Evolutionary conservation across 2,888 invertebrate genomes (phyloP).

Genomic region (Vesta saturnalis): DNA sequence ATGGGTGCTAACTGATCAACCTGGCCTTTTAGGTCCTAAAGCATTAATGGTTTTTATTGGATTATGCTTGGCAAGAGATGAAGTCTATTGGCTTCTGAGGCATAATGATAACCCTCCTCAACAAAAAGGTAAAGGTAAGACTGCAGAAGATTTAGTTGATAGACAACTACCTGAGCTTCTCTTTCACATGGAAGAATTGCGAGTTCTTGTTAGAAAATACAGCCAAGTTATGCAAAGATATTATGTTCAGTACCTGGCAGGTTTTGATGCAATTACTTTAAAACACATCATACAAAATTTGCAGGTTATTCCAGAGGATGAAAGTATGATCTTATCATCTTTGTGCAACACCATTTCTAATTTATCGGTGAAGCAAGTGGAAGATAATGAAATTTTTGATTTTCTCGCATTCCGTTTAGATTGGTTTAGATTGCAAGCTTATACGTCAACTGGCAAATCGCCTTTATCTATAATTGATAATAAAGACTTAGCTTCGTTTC

Average conservation of each 20-base stretch:
- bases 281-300: conserved; percentile 86
- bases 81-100: conserved; percentile 95
- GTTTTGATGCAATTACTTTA: conserved; percentile 93
- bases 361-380: conserved; percentile 93
- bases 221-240: conserved; percentile 94
- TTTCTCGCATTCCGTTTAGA: conserved; percentile 95
- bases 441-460: conserved; percentile 86
- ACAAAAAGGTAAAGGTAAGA: conserved; percentile 82
- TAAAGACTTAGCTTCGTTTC: conserved; percentile 85
- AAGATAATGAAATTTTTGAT: conserved; percentile 95
- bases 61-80: conserved; percentile 94
- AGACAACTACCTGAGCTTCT: conserved; percentile 95
- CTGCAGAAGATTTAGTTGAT: conserved; percentile 93
- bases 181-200: conserved; percentile 97
- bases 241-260: conserved; percentile 96
- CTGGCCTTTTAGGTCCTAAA: conserved; percentile 97
- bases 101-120: conserved; percentile 96
- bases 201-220: conserved; percentile 94
- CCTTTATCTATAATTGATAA: conserved; percentile 83
- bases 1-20: conserved; percentile 96
- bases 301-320: conserved; percentile 91
- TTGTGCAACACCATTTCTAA: conserved; percentile 88
- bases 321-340: conserved; percentile 92
- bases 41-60: conserved; percentile 97
- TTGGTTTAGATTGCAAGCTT: conserved; percentile 97